These are phyloP conservation scores for Eubasilissa regina DNA, from an alignment of 1,140 invertebrate species.

Conservation along the genomic window DNA sequence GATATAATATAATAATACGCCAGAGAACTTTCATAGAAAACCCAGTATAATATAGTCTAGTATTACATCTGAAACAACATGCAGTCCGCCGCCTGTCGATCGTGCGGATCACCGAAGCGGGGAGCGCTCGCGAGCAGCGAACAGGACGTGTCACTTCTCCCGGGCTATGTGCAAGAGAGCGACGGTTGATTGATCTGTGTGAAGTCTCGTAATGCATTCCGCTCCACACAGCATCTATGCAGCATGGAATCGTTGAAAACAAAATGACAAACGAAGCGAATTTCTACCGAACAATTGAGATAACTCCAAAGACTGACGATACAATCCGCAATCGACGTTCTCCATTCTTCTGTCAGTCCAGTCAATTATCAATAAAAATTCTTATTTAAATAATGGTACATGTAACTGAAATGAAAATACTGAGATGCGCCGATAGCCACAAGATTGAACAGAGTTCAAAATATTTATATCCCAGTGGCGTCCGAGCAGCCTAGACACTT, in stretches of 20 bases:
- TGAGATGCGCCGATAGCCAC: too few relatives aligned
- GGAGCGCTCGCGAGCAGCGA: conserved; percentile 25
- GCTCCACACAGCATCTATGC: conserved; percentile 18
- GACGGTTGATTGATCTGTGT: conserved; percentile 34
- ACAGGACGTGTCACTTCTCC: conserved; percentile 32
- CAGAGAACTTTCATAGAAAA: conserved; percentile 2
- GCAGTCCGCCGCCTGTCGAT: neutral
- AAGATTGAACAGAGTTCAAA: too few relatives aligned
- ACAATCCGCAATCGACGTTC: too few relatives aligned
- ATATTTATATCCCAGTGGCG: too few relatives aligned
- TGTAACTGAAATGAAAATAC: too few relatives aligned
- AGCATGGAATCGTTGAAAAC: conserved; percentile 1
- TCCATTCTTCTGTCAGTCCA: too few relatives aligned
- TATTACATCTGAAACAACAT: conserved; percentile 3
- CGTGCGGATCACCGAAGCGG: conserved; percentile 2
- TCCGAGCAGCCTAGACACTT: too few relatives aligned
- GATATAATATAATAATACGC: conserved; percentile 14
- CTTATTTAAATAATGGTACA: too few relatives aligned
- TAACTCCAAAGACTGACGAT: neutral
- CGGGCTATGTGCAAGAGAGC: neutral
- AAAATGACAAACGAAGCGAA: neutral
- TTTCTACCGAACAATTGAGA: neutral
- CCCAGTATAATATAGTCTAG: conserved; percentile 4
- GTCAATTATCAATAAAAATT: too few relatives aligned
- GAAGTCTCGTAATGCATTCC: conserved; percentile 26